Base-by-base conservation (phyloP, 2,888 invertebrate genomes). In the Cynaeus angustus region DNA sequence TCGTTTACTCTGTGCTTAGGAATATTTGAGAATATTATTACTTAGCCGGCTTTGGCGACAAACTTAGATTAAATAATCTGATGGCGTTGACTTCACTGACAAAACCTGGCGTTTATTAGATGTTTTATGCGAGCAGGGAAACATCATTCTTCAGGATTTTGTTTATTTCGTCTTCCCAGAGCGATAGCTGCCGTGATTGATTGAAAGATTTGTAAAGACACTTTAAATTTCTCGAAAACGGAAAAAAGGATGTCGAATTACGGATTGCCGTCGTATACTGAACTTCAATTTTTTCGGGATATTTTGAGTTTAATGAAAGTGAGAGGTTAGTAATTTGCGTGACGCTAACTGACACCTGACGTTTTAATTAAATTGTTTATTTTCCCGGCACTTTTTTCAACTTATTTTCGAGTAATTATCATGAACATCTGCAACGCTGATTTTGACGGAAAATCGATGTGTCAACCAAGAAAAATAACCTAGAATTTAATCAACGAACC, bases 31-130 rank as follows among this genome's bases (percentile, higher is more conserved):
- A 59, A 64, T 53, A 53, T 64, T 64, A 64, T 64, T 64, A 64
- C 53, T 53, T 64, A 64, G 64, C 30, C 37, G 30, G 30, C 61
- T 64, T 37, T 16, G 43, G 43, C 53, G 53, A 64, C 41, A 30
- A 53, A 64, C 10, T 64, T 64, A 64, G 43, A 64, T 53, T 64
- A 64, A 64, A 53, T 53, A 53, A 64, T 64, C 53, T 64, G 64
- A 64, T 53, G 53, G 37, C 28, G 62, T 48, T 48, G 13, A 21
- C 38, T 50, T 43, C 30, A 9, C 61, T 50, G 64, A 64, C 64
- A 41, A 52, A 64, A 64, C 64, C 26, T 53, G 64, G 52, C 62
- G 62, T 62, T 62, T 62, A 62, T 62, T 62, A 48, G 52, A 52
- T 28, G 62, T 62, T 62, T 48, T 48, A 59, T 61, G 61, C 37